A percentile compares a stretch with the other conserved stretches of the same genome.
phyloP scores from a whole-genome alignment of 2,888 invertebrate genomes.

The Subacronicta megacephala region DNA sequence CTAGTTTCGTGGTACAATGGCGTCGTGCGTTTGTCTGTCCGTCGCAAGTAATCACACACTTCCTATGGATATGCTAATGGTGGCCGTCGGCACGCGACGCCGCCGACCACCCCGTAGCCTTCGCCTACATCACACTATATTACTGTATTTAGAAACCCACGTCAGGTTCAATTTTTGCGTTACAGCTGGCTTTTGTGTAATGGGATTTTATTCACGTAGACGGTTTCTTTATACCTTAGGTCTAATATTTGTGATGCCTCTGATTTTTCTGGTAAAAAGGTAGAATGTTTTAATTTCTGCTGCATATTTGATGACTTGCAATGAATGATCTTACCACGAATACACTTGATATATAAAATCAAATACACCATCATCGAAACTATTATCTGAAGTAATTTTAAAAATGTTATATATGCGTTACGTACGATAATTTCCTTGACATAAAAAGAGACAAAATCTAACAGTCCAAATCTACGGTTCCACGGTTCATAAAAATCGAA shows the following conservation, averaged over 20 bases:
- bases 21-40: slow-evolving; percentile 73
- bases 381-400: too few species aligned
- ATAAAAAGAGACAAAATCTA: too few species aligned
- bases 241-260: neutral
- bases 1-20: slow-evolving; percentile 3
- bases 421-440: too few species aligned
- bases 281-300: too few species aligned
- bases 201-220: slow-evolving; percentile 10
- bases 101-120: slow-evolving; percentile 62
- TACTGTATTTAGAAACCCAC: slow-evolving; percentile 38
- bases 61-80: slow-evolving; percentile 83
- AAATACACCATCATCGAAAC: too few species aligned
- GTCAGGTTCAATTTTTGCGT: slow-evolving; percentile 33
- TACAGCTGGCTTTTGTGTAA: slow-evolving; percentile 34
- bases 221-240: neutral
- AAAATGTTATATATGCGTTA: too few species aligned
- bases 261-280: neutral
- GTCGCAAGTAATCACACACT: slow-evolving; percentile 75
- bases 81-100: slow-evolving; percentile 74
- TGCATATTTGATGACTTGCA: too few species aligned
- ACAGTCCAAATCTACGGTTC: neutral
- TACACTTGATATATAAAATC: too few species aligned
- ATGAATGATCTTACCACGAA: too few species aligned
- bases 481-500: neutral
- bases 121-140: slow-evolving; percentile 55